Conservation (phyloP, 2,888 invertebrate genomes). For the Onthophagus sagittarius region DNA sequence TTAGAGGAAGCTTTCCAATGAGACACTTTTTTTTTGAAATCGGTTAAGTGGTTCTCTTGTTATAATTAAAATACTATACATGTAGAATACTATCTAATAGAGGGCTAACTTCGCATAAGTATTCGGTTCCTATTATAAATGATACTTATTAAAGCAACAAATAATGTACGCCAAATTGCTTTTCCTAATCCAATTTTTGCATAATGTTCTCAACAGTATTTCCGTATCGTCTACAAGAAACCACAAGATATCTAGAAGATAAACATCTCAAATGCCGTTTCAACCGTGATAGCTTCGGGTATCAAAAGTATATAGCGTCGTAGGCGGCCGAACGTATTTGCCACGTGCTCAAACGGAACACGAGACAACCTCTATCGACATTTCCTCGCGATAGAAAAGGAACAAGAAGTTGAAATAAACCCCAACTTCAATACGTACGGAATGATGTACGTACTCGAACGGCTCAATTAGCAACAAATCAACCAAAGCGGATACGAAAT, state of each 20-base stretch:
- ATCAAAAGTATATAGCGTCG: conserved; percentile 34
- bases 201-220: too few species aligned
- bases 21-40: too few species aligned
- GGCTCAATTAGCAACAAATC: conserved; percentile 12
- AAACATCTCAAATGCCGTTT: conserved; percentile 38
- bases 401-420: conserved; percentile 17
- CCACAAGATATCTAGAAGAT: conserved; percentile 24
- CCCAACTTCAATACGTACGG: conserved; percentile 14
- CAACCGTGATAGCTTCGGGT: conserved; percentile 39
- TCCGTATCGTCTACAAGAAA: too few species aligned
- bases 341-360: conserved; percentile 39
- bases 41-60: too few species aligned
- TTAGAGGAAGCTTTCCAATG: too few species aligned
- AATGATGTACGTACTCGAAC: conserved; percentile 10
- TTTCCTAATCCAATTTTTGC: too few species aligned
- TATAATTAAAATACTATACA: too few species aligned
- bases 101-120: too few species aligned
- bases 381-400: conserved; percentile 13
- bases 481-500: neutral
- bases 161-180: too few species aligned
- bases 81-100: too few species aligned
- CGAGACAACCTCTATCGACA: neutral
- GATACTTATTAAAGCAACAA: too few species aligned
- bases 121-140: too few species aligned
- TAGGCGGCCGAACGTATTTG: conserved; percentile 39